Base-by-base conservation (phyloP, 2,888 invertebrate species). In the Graphium colonna region DNA sequence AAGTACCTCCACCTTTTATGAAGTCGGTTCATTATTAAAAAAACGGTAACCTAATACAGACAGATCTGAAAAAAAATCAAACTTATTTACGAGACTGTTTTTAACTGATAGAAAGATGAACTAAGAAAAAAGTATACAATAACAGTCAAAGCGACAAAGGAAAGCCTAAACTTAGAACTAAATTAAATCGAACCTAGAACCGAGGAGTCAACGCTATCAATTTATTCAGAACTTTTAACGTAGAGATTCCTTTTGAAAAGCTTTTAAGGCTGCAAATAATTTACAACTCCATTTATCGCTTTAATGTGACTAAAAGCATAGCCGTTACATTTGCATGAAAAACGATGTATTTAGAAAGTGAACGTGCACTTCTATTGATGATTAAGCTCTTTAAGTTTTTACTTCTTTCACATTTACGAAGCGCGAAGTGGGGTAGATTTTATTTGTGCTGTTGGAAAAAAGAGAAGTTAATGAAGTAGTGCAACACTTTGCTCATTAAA, bases 281-380 rank as follows among this genome's bases (percentile, higher is more conserved):
- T 64, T 63, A 62, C 61, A 59, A 49, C 63, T 53, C 52, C 52
- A 48, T 53, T 53, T 48, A 53, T 48, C 48, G 52, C 52, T 48
- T 48, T 48, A 53, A 42, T 48, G 43, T 38, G 48, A 43, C 48
- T 53, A 43, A 53, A 53, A 53, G 52, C 52, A 43, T 47, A 17
- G 52, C 48, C 31, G 52, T 48, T 53, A 53, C 48, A 48, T 48
- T 48, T 48, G 48, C 52, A 48, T 53, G 52, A 43, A 26, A 48
- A 53, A 36, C 38, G 47, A 31, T 48, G 42, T 28, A 43, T 36
- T 48, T 42, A 53, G 48, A 48, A 52, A 42, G 10, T 39, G 36
- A 48, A 53, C 31, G 43, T 43, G 43, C 43, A 53, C 48, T 53
- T 43, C 38, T 43, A 53, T 53, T 53, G 43, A 53, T 39, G 43